Conservation (phyloP, 2,113 vertebrate genomes). For the Tragulus kanchil region DNA sequence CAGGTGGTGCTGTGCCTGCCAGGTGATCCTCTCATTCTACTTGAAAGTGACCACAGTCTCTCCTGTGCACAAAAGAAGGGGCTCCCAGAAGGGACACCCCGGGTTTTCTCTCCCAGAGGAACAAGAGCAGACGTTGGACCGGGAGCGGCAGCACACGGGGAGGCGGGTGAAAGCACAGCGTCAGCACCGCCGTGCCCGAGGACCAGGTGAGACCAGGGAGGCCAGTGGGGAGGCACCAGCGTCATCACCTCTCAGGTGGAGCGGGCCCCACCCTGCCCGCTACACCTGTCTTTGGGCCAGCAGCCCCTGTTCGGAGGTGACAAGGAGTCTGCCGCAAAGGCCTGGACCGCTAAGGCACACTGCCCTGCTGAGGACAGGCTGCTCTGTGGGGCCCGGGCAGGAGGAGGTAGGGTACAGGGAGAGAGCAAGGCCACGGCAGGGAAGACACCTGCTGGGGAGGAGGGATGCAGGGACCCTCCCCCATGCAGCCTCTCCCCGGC, state of each 20-base stretch:
- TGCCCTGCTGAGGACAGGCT: background rate
- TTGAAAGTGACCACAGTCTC: background rate
- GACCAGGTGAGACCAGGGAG: background rate
- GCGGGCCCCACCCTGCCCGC: fast-evolving
- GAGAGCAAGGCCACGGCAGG: background rate
- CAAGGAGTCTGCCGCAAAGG: background rate
- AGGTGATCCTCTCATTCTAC: background rate
- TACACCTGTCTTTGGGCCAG: no score
- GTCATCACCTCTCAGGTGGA: background rate
- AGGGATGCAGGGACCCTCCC: background rate
- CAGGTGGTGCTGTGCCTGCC: no score
- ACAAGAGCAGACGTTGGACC: background rate
- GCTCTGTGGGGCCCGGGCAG: background rate
- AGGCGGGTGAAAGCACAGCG: fast-evolving
- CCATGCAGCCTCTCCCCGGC: background rate
- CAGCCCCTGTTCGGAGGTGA: background rate
- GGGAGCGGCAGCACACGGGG: fast-evolving
- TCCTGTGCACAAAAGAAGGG: background rate
- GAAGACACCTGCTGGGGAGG: fast-evolving
- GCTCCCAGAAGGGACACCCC: background rate
- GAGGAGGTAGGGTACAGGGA: background rate
- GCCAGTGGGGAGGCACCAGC: fast-evolving
- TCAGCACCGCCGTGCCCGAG: background rate
- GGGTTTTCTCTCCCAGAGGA: background rate
- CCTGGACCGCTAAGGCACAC: background rate